Percentiles rank a stretch among this genome's conserved stretches.
These are phyloP conservation scores for Hyles lineata DNA, from an alignment of 2,888 invertebrate genomes.

Conservation along the genomic window DNA sequence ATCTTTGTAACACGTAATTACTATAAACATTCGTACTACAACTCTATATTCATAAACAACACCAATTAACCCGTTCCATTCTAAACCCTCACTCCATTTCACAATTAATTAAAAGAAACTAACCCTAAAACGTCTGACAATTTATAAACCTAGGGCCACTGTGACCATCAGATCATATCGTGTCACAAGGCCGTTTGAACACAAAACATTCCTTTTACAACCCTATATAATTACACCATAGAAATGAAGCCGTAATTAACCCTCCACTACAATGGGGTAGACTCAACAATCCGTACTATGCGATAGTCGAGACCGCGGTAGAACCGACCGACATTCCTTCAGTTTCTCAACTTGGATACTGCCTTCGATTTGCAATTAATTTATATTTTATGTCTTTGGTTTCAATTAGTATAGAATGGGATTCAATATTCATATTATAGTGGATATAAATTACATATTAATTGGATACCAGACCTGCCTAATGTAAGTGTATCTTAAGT, in stretches of 20 bases:
- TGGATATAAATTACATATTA: neutral
- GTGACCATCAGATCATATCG: slow-evolving; percentile 6
- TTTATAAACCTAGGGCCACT: neutral
- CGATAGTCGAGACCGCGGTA: slow-evolving; percentile 7
- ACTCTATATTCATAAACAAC: too few relatives aligned
- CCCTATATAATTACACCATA: slow-evolving; percentile 10
- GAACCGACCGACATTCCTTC: slow-evolving; percentile 19
- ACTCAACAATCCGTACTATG: slow-evolving; percentile 27
- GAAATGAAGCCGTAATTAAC: slow-evolving; percentile 31
- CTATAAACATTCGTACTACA: too few relatives aligned
- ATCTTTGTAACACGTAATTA: too few relatives aligned
- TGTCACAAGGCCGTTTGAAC: slow-evolving; percentile 2
- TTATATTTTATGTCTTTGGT: slow-evolving; percentile 12
- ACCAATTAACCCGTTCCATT: too few relatives aligned
- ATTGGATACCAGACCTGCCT: neutral
- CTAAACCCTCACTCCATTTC: too few relatives aligned
- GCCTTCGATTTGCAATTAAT: slow-evolving; percentile 26
- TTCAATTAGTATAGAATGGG: neutral
- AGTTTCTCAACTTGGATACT: slow-evolving; percentile 16
- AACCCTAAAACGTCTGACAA: too few relatives aligned
- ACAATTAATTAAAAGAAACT: too few relatives aligned
- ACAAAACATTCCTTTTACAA: slow-evolving; percentile 3
- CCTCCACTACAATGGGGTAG: neutral
- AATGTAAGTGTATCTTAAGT: too few relatives aligned
- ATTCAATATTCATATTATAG: neutral